These are phyloP conservation scores for Danaus chrysippus DNA, from an alignment of 2,888 invertebrate species.

Conservation along the genomic window DNA sequence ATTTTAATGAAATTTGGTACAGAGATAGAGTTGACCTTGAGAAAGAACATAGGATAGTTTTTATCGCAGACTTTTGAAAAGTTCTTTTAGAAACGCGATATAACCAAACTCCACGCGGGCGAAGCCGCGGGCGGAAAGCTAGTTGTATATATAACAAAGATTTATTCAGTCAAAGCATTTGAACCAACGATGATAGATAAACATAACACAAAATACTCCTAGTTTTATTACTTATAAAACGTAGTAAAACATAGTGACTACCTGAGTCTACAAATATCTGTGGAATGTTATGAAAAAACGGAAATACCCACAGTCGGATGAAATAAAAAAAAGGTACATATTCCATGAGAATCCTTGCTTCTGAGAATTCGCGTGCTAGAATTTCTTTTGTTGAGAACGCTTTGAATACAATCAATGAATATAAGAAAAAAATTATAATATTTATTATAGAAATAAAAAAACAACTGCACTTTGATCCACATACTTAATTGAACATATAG, in stretches of 20 bases:
- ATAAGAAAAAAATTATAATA: neutral
- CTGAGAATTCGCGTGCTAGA: slow-evolving; percentile 75
- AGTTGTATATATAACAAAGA: neutral
- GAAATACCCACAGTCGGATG: slow-evolving; percentile 63
- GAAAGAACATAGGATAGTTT: no score
- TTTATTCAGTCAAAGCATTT: no score
- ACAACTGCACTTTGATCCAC: no score
- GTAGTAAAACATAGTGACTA: slow-evolving; percentile 46
- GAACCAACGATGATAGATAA: no score
- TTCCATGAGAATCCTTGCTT: slow-evolving; percentile 69
- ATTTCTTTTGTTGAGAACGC: slow-evolving; percentile 49
- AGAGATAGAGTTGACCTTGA: no score
- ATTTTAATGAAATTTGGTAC: no score
- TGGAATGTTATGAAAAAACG: slow-evolving; percentile 65
- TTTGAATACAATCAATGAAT: slow-evolving; percentile 46
- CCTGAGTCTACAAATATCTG: slow-evolving; percentile 67
- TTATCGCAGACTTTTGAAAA: no score
- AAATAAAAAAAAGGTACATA: slow-evolving; percentile 57
- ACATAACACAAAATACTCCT: neutral
- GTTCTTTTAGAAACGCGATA: no score
- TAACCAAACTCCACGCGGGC: no score
- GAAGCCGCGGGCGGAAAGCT: no score
- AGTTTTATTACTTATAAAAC: neutral
- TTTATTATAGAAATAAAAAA: neutral
- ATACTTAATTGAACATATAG: no score